Evolutionary conservation across 2,888 invertebrate species (phyloP).

Genomic region (Pimpla rufipes): DNA sequence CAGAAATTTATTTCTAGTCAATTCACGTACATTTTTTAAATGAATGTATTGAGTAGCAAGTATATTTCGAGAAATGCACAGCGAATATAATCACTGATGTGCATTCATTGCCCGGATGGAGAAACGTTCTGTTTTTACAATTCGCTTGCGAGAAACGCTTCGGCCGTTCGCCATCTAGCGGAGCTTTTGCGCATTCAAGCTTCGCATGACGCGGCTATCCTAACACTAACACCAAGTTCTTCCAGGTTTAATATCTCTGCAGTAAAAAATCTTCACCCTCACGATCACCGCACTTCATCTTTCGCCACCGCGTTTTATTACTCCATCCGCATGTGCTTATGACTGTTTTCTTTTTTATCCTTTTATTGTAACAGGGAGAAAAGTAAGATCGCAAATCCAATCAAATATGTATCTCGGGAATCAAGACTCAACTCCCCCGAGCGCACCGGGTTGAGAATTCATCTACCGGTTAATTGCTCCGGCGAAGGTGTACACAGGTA

Average conservation of each 20-base stretch:
- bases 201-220: too few species aligned
- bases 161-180: too few species aligned
- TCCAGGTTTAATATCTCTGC: neutral
- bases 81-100: too few species aligned
- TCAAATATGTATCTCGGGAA: conserved; percentile 68
- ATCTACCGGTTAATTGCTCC: conserved; percentile 51
- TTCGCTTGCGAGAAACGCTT: too few species aligned
- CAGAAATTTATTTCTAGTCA: too few species aligned
- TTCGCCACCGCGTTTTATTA: neutral
- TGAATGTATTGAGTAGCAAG: too few species aligned
- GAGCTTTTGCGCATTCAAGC: too few species aligned
- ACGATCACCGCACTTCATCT: neutral
- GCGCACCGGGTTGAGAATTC: conserved; percentile 31
- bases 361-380: neutral
- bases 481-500: conserved; percentile 3
- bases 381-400: conserved; percentile 50
- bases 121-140: too few species aligned
- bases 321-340: neutral
- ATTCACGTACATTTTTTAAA: too few species aligned
- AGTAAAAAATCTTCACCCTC: neutral
- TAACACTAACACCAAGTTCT: too few species aligned
- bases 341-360: neutral
- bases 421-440: conserved; percentile 20
- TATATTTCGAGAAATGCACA: too few species aligned
- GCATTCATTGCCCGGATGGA: too few species aligned